These are phyloP conservation scores for Cetonia aurata DNA, from an alignment of 2,888 invertebrate genomes.

Conservation along the genomic window DNA sequence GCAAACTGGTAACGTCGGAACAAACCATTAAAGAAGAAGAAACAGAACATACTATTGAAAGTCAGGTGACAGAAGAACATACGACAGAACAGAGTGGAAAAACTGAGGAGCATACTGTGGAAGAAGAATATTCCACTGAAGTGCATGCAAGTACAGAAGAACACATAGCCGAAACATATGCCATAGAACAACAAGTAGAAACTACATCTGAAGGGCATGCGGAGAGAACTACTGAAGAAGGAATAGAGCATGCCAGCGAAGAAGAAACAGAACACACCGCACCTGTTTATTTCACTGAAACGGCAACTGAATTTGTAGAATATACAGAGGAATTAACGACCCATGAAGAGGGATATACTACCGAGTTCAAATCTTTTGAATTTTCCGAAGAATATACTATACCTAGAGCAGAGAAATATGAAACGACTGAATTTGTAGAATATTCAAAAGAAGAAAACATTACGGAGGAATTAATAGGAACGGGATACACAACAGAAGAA, in stretches of 20 bases:
- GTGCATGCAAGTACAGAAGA: too few species aligned
- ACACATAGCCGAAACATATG: too few species aligned
- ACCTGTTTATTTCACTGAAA: constrained; percentile 11
- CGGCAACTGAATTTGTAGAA: background rate
- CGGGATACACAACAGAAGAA: constrained; percentile 9
- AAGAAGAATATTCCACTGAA: too few species aligned
- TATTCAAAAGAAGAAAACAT: background rate
- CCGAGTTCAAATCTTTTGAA: background rate
- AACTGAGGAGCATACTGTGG: too few species aligned
- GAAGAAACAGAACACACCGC: constrained; percentile 16
- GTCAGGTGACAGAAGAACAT: constrained; percentile 3
- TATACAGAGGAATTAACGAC: constrained; percentile 2
- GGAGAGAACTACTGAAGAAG: background rate
- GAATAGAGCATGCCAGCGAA: background rate
- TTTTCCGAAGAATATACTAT: background rate
- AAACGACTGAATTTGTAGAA: background rate
- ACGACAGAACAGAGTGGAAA: constrained; percentile 14
- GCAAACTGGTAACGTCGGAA: background rate
- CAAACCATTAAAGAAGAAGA: background rate
- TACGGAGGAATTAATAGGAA: background rate
- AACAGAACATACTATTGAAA: background rate
- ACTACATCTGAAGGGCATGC: background rate
- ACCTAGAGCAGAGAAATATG: background rate
- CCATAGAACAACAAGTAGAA: constrained; percentile 23
- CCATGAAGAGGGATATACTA: constrained; percentile 1